A percentile compares a stretch with the other conserved stretches of the same genome.
Evolutionary conservation across 1,140 invertebrate genomes (phyloP).

Genomic region (Tetramorium alpestre): DNA sequence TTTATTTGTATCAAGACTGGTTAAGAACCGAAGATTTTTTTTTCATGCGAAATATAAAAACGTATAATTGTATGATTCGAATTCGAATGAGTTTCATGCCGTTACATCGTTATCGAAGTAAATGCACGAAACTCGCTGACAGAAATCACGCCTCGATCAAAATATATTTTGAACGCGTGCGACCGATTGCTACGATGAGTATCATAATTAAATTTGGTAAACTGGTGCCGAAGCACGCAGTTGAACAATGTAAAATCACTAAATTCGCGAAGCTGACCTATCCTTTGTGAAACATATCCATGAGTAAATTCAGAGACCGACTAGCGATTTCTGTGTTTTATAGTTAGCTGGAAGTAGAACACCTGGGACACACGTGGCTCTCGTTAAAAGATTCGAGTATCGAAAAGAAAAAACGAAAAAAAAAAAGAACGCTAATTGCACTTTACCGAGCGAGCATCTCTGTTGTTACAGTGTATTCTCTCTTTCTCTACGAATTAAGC

Average conservation of each 20-base stretch:
- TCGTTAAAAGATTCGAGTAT: neutral
- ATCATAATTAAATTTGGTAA: constrained; percentile 31
- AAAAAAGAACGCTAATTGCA: constrained; percentile 56
- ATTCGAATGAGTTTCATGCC: constrained; percentile 1
- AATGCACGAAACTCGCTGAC: constrained; percentile 15
- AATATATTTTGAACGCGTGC: constrained; percentile 32
- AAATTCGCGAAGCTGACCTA: neutral
- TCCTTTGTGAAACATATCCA: constrained; percentile 44
- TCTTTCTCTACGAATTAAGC: constrained; percentile 64
- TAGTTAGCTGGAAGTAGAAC: constrained; percentile 31
- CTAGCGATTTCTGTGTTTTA: constrained; percentile 38
- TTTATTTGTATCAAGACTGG: constrained; percentile 38
- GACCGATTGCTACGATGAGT: constrained; percentile 1
- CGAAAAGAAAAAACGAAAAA: neutral
- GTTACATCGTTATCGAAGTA: neutral
- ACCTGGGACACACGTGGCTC: constrained; percentile 15
- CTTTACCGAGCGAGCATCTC: constrained; percentile 66
- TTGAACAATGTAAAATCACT: neutral
- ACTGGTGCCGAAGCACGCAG: neutral
- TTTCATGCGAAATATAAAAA: neutral
- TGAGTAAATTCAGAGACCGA: constrained; percentile 40
- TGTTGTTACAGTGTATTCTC: constrained; percentile 62
- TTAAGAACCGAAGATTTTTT: neutral
- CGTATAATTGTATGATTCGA: constrained; percentile 27
- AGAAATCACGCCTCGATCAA: constrained; percentile 30